phyloP scores from a whole-genome alignment of 2,888 invertebrate species.

The Agrochola macilenta region DNA sequence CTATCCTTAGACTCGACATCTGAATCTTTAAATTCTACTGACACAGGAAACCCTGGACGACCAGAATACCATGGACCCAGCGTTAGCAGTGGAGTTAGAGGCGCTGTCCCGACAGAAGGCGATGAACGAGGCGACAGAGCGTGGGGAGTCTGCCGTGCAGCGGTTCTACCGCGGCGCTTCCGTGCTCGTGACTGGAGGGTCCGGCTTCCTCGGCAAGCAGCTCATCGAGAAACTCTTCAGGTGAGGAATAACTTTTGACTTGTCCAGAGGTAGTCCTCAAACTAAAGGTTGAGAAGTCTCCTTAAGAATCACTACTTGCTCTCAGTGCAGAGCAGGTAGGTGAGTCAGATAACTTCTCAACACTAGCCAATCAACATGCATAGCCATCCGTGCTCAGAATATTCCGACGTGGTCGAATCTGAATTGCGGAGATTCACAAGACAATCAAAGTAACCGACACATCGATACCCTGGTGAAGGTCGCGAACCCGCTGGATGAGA shows the following conservation, averaged over 20 bases:
- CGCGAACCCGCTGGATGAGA: not conserved
- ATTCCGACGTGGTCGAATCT: not conserved
- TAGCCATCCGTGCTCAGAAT: not conserved
- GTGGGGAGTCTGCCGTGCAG: constrained; percentile 60
- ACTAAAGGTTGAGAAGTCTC: not conserved
- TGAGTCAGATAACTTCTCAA: not conserved
- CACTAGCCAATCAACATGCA: too few relatives aligned
- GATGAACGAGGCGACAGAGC: constrained; percentile 51
- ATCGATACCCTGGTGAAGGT: not conserved
- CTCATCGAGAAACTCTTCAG: constrained; percentile 64
- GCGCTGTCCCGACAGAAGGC: constrained; percentile 48
- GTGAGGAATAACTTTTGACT: constrained; percentile 61
- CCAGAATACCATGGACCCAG: constrained; percentile 47
- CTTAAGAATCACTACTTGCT: not conserved
- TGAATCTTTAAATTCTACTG: not conserved
- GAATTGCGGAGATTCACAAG: not conserved
- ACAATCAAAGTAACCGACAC: not conserved
- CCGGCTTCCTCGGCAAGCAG: constrained; percentile 92
- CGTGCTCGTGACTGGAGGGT: constrained; percentile 94
- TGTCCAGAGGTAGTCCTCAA: not conserved
- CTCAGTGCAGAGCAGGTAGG: not conserved
- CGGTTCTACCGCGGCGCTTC: constrained; percentile 89
- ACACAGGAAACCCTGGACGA: not conserved
- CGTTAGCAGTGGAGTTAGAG: constrained; percentile 42
- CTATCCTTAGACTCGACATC: not conserved